A percentile compares a stretch with the other conserved stretches of the same genome.
These are phyloP conservation scores for Colistium nudipinnis DNA, from an alignment of 2,113 vertebrate species.

Conservation along the genomic window DNA sequence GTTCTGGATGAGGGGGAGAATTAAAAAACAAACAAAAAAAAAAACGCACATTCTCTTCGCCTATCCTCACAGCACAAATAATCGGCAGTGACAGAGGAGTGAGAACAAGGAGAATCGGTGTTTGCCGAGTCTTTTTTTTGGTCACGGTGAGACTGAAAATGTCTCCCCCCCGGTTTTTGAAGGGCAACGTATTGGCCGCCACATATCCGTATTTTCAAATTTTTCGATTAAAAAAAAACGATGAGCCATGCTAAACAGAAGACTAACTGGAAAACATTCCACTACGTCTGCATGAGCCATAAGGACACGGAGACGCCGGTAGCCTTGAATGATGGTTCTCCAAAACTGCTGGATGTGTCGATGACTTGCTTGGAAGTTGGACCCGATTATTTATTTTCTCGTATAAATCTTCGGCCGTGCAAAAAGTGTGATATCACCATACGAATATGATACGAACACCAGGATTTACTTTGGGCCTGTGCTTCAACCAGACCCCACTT, in stretches of 20 bases:
- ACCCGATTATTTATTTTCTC: neutral
- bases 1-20: constrained; percentile 16
- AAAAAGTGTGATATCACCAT: neutral
- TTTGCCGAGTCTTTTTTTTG: constrained; percentile 16
- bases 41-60: neutral
- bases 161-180: constrained; percentile 13
- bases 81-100: constrained; percentile 36
- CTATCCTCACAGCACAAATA: constrained; percentile 6
- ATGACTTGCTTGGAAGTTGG: neutral
- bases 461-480: constrained; percentile 4
- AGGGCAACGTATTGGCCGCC: constrained; percentile 4
- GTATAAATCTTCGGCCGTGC: neutral
- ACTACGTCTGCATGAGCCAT: neutral
- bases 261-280: neutral
- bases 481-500: no score
- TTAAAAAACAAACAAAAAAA: constrained; percentile 6
- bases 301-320: no score
- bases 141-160: constrained; percentile 6
- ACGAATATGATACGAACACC: neutral
- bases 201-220: neutral
- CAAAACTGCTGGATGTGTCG: neutral
- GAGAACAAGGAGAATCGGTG: constrained; percentile 13
- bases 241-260: neutral
- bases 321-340: neutral
- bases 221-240: neutral